Evolutionary conservation across 2,797 vertebrate species (phyloP), one percentile per base, ranked within the genome.

Genomic region (Ptychobarbus kaznakovi): DNA sequence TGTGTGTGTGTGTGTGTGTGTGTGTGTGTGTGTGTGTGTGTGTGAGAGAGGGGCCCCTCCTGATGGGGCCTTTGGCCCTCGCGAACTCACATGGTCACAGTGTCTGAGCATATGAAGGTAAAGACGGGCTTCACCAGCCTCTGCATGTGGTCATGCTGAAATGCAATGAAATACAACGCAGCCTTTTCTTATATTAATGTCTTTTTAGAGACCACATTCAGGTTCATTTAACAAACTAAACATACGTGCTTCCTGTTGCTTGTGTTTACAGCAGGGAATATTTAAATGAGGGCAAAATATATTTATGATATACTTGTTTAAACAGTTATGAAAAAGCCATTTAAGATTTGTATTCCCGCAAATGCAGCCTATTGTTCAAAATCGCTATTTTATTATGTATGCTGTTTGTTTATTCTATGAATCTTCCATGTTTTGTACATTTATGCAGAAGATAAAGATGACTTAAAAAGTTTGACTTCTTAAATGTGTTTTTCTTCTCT

Each of bases 391-490:
- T 78, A 32, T 7, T 44, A n/a, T 61, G 40, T 9, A 63, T 42
- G 4, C 28, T 65, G 70, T 81, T 28, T n/a, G 0, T 38, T n/a
- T 44, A n/a, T 83, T 82, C 44, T 68, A 46, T 65, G 13, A 66
- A 25, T 61, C 40, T 81, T 46, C 28, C 74, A 25, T 51, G 53
- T 83, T 68, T 73, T 77, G 20, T 82, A 53, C 53, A 66, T 79
- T 82, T 63, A 81, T 49, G 66, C 75, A 20, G 83, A 20, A 81
- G 6, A 85, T 82, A 81, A 63, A 81, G 22, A 63, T 68, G 68
- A 66, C 69, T 75, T 63, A 15, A 77, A 86, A 86, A 74, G 82
- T 83, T 87, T 89, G 89, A 87, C 88, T 86, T 87, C 66, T 85
- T 78, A 80, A 87, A 83, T 87, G 65, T 85, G 86, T 89, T 84